Conservation (phyloP, 2,888 invertebrate species). For the Stegana nigrithorax region DNA sequence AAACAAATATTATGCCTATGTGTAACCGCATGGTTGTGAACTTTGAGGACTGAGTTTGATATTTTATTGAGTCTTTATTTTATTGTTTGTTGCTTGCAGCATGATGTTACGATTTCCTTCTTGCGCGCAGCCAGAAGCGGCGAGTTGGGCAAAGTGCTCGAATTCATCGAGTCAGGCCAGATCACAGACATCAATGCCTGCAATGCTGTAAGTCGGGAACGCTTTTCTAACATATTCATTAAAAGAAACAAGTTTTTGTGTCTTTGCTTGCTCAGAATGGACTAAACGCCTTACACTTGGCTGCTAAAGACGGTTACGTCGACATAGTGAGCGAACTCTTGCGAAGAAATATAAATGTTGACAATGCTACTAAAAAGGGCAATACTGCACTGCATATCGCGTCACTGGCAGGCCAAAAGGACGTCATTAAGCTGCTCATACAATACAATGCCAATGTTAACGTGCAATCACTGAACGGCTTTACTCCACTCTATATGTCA, state of each 20-base stretch:
- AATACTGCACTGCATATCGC: constrained; percentile 97
- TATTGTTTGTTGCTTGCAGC: constrained; percentile 41
- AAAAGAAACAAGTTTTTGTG: too few species aligned
- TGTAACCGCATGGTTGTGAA: too few species aligned
- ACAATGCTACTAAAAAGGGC: constrained; percentile 98
- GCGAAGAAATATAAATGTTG: constrained; percentile 89
- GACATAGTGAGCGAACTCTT: constrained; percentile 92
- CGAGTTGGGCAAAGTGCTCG: constrained; percentile 93
- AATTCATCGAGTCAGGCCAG: constrained; percentile 86
- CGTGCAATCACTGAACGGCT: constrained; percentile 96
- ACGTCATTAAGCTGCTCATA: constrained; percentile 91
- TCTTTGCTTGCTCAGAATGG: constrained; percentile 90
- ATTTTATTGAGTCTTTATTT: too few species aligned
- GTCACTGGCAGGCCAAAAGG: constrained; percentile 95
- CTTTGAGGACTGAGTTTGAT: too few species aligned
- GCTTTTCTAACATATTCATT: constrained; percentile 1
- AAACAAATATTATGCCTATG: too few species aligned
- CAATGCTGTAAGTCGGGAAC: constrained; percentile 83
- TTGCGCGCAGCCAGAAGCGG: constrained; percentile 97
- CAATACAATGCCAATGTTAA: constrained; percentile 94
- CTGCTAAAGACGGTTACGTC: constrained; percentile 97
- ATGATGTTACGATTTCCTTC: constrained; percentile 96
- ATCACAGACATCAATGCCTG: constrained; percentile 97
- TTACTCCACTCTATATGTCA: constrained; percentile 98
- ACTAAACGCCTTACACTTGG: constrained; percentile 95